Evolutionary conservation across 2,888 invertebrate genomes (phyloP), one percentile per base, ranked within the genome.

Genomic region (Ligdia adustata): DNA sequence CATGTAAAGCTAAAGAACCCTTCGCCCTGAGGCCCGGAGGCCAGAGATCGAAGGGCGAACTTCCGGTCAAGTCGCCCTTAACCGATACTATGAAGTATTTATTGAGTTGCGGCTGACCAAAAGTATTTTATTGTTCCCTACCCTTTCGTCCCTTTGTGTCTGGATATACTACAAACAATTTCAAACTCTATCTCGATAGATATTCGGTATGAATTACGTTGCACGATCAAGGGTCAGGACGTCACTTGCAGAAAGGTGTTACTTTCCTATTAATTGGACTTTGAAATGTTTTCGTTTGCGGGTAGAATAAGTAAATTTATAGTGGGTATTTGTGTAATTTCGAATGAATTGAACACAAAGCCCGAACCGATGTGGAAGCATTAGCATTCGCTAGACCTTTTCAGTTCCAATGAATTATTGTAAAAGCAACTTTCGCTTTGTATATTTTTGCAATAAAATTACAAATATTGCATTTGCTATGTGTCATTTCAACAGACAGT

Each of bases 71-170:
- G 72, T 75, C 79, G 73, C 79, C 83, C 82, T 80, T 79, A 78
- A 79, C 83, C 82, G 83, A 84, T 88, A 86, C 85, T 85, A 87
- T 87, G 85, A 89, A 86, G 89, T 90, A 90, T 90, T 90, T 90
- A 90, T 90, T 82, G 87, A 87, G 83, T 82, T 86, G 90, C 73
- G 90, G 90, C 73, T 79, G 69, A 86, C 89, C 90, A 65, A 80
- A 87, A 71, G 80, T 86, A 88, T 87, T 89, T 83, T 81, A 88
- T 87, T 86, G 85, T 88, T 69, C 70, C 80, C 74, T 72, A 79
- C 80, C 86, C 82, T 84, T 88, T 73, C 71, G 63, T 62, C 72
- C 67, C 64, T 66, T 69, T 69, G 58, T 62, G 55, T 65, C 62
- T 60, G 60, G 52, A 16, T 9, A 27, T n/a, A 3, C 7, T 43